Evolutionary conservation across 2,797 vertebrate species (phyloP).

Genomic region (Cichlasoma orientale): DNA sequence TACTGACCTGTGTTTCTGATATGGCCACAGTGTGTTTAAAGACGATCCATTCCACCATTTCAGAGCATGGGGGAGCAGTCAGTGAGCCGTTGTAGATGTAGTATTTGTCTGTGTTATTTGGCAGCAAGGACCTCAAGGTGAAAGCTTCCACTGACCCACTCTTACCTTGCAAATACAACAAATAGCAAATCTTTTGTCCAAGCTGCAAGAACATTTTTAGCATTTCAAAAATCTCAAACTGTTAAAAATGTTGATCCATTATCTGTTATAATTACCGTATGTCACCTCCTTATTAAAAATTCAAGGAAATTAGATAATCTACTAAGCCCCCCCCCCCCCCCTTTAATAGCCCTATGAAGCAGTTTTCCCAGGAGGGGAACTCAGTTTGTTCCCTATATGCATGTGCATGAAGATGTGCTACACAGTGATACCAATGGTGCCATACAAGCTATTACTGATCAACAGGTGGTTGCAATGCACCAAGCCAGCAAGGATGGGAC

Average conservation of each 20-base stretch:
- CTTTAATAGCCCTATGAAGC: not conserved
- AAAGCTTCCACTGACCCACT: slow-evolving; percentile 86
- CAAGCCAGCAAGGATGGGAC: no score
- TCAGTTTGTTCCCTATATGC: no score
- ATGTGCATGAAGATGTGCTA: not conserved
- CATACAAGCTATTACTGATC: no score
- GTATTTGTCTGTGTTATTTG: slow-evolving; percentile 91
- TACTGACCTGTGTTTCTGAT: slow-evolving; percentile 85
- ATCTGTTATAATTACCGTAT: not conserved
- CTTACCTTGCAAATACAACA: slow-evolving; percentile 82
- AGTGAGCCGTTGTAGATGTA: slow-evolving; percentile 96
- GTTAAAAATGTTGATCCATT: not conserved
- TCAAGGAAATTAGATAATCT: not conserved
- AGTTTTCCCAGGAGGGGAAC: no score
- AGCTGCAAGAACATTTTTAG: not conserved
- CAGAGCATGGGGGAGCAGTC: slow-evolving; percentile 91
- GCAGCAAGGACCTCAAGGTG: slow-evolving; percentile 86
- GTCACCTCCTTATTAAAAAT: not conserved
- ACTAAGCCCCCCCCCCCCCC: no score
- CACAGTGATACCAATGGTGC: no score
- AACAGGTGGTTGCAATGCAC: no score
- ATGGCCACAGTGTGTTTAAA: slow-evolving; percentile 92
- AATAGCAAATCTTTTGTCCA: not conserved
- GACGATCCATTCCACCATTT: slow-evolving; percentile 93
- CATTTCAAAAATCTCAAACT: not conserved